phyloP scores from a whole-genome alignment of 2,113 vertebrate genomes.

The Ochotona princeps region DNA sequence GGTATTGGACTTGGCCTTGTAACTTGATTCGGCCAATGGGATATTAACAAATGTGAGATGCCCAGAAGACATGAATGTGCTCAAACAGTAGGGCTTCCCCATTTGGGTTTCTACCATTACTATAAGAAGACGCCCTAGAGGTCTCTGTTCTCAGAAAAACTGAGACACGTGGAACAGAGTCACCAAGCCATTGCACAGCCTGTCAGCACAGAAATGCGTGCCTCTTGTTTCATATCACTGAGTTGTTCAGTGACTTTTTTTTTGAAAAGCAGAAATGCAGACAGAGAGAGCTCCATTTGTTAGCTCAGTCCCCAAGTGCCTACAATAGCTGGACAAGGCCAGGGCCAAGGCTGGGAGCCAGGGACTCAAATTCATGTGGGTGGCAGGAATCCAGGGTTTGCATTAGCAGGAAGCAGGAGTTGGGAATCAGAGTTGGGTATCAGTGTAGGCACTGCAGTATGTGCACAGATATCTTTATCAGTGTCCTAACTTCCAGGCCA shows the following conservation, averaged over 20 bases:
- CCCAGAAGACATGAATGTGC: background rate
- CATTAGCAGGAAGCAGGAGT: too few species aligned
- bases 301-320: too few species aligned
- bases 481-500: too few species aligned
- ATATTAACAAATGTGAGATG: background rate
- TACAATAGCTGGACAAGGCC: too few species aligned
- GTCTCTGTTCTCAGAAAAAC: background rate
- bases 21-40: background rate
- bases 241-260: background rate
- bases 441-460: too few species aligned
- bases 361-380: too few species aligned
- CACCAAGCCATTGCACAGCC: background rate
- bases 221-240: background rate
- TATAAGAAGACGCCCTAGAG: background rate
- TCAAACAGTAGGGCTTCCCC: background rate
- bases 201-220: background rate
- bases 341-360: too few species aligned
- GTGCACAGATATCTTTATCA: too few species aligned
- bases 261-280: too few species aligned
- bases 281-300: too few species aligned
- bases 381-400: too few species aligned
- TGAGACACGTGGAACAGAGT: background rate
- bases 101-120: background rate
- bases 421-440: too few species aligned
- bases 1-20: background rate